Evolutionary conservation across 2,797 vertebrate genomes (phyloP), one percentile per base, ranked within the genome.

Genomic region (Sebastes glaucus): DNA sequence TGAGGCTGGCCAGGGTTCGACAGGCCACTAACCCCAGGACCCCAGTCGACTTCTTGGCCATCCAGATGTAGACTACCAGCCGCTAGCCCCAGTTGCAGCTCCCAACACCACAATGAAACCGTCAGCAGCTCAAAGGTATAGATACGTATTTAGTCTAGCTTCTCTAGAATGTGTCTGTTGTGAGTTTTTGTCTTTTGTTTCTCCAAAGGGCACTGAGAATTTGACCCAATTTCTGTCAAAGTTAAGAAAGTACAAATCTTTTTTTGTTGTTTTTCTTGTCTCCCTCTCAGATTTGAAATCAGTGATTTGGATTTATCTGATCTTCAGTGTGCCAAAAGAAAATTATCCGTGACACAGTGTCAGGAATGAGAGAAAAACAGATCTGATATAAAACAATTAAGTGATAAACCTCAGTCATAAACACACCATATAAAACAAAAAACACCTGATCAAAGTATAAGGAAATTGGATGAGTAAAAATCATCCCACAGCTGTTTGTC

Each of bases 1-100:
- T 96, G 80, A 90, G 92, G 74, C 79, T 95, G 84, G 92, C 94
- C 23, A 86, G 93, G 8, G 94, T 96, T 23, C 87, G 83, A 30
- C 94, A 95, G 74, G 94, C 94, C 1, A 46, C 91, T 1, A 92
- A 85, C 30, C 94, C 92, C 57, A 89, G 88, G 75, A 89, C 74
- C 22, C 95, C 95, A 6, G 28, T 61, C 0, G 95, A 96, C 73
- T 95, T 96, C 76, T 87, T 88, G 73, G 70, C 79, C 71, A 95
- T 96, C 30, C 78, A 55, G 49, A 84, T 35, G 5, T 96, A 90
- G 87, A 72, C 25, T 5, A 8, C 7, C 25, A 10, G 11, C 25
- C 7, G 7, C 13, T 9, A 5, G 13, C n/a, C 14, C 5, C 7
- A 10, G 1, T 55, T 38, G 23, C 27, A 76, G n/a, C 35, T 59